These are phyloP conservation scores for Diaphora mendica DNA, from an alignment of 2,888 invertebrate species.

Conservation along the genomic window DNA sequence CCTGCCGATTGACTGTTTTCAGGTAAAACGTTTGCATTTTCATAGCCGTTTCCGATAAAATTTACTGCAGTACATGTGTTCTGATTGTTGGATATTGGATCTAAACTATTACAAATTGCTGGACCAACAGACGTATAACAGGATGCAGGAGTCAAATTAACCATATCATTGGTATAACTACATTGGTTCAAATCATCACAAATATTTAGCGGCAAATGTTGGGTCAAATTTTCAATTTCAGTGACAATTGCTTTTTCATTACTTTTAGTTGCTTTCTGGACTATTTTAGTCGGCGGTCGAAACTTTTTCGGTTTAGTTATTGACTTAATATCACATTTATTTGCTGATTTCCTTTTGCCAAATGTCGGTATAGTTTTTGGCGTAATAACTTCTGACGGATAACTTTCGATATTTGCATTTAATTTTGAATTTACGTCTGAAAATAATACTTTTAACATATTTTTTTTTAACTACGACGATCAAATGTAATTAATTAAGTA, in stretches of 20 bases:
- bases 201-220: slow-evolving; percentile 17
- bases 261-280: background rate
- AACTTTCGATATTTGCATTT: slow-evolving; percentile 10
- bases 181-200: background rate
- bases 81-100: background rate
- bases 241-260: background rate
- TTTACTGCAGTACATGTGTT: background rate
- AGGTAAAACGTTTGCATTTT: background rate
- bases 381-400: slow-evolving; percentile 23
- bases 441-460: slow-evolving; percentile 2
- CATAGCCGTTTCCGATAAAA: background rate
- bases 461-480: background rate
- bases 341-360: slow-evolving; percentile 51
- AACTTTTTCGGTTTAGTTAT: slow-evolving; percentile 62
- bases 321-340: slow-evolving; percentile 21
- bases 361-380: slow-evolving; percentile 57
- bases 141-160: background rate
- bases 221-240: slow-evolving; percentile 7
- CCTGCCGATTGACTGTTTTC: slow-evolving; percentile 10
- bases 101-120: background rate
- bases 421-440: slow-evolving; percentile 14
- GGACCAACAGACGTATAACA: background rate
- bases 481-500: background rate
- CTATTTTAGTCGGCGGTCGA: slow-evolving; percentile 58
- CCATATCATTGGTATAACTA: slow-evolving; percentile 1